A percentile compares a stretch with the other conserved stretches of the same genome.
phyloP scores from a whole-genome alignment of 1,140 invertebrate species.

The Zeugodacus cucurbitae region DNA sequence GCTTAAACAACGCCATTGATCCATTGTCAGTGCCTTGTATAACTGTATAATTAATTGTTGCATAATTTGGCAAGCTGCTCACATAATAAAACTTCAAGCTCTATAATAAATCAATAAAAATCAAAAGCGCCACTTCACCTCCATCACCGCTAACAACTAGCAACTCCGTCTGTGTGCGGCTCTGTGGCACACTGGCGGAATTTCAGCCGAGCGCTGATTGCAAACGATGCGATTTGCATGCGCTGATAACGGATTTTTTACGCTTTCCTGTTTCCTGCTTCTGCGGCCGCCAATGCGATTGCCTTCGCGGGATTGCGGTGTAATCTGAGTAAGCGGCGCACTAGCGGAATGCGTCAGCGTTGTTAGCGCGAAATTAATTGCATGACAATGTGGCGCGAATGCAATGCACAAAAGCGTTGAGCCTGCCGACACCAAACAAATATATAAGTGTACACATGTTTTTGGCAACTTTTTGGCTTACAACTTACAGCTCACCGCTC shows the following conservation, averaged over 20 bases:
- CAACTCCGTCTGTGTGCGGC: too few relatives aligned
- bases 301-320: neutral
- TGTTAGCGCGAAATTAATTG: conserved; percentile 13
- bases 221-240: neutral
- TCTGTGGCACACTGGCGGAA: conserved; percentile 10
- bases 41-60: neutral
- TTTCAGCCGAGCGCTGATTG: neutral
- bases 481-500: neutral
- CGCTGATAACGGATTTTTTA: conserved; percentile 4
- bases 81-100: neutral
- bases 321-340: neutral
- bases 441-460: neutral
- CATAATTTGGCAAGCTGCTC: neutral
- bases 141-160: neutral
- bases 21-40: too few relatives aligned
- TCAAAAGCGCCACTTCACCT: neutral
- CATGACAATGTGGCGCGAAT: conserved; percentile 18
- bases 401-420: neutral
- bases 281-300: neutral
- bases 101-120: conserved; percentile 20
- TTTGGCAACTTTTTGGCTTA: neutral
- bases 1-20: too few relatives aligned
- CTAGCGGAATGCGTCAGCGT: neutral
- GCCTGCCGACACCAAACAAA: neutral
- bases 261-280: conserved; percentile 31